Evolutionary conservation across 2,797 vertebrate species (phyloP).

Genomic region (Thunnus albacares): DNA sequence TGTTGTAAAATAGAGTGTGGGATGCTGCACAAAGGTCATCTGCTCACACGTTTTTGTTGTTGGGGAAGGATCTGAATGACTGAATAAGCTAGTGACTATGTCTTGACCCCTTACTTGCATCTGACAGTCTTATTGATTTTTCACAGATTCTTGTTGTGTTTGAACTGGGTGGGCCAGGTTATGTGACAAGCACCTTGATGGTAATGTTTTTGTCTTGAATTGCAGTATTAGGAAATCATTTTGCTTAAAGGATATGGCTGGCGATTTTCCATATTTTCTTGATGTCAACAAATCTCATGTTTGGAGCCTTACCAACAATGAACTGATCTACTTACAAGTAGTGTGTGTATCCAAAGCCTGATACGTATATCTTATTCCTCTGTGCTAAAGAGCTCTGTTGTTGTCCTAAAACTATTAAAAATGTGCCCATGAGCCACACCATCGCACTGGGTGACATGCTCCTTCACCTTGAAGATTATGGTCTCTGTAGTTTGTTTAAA

Average conservation of each 20-base stretch:
- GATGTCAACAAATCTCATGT: too few relatives aligned
- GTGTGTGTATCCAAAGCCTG: too few relatives aligned
- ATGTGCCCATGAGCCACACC: too few relatives aligned
- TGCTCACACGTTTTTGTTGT: conserved; percentile 41
- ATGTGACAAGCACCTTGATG: conserved; percentile 24
- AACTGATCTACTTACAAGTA: too few relatives aligned
- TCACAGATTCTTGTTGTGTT: conserved; percentile 30
- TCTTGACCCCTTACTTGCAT: conserved; percentile 53
- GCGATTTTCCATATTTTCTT: not conserved
- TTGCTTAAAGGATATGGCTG: not conserved
- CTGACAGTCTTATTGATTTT: conserved; percentile 64
- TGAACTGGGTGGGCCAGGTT: conserved; percentile 13
- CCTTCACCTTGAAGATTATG: too few relatives aligned
- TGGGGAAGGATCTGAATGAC: conserved; percentile 53
- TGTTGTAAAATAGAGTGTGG: conserved; percentile 69
- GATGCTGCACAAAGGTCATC: conserved; percentile 67
- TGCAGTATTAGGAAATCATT: not conserved
- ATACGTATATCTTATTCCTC: too few relatives aligned
- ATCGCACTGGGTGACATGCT: too few relatives aligned
- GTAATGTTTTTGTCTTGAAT: conserved; percentile 7
- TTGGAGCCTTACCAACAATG: too few relatives aligned
- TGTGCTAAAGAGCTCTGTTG: too few relatives aligned
- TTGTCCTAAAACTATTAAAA: too few relatives aligned
- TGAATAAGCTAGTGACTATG: conserved; percentile 27
- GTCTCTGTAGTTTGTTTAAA: too few relatives aligned